Evolutionary conservation across 2,888 invertebrate genomes (phyloP).

Genomic region (Aphidius colemani): DNA sequence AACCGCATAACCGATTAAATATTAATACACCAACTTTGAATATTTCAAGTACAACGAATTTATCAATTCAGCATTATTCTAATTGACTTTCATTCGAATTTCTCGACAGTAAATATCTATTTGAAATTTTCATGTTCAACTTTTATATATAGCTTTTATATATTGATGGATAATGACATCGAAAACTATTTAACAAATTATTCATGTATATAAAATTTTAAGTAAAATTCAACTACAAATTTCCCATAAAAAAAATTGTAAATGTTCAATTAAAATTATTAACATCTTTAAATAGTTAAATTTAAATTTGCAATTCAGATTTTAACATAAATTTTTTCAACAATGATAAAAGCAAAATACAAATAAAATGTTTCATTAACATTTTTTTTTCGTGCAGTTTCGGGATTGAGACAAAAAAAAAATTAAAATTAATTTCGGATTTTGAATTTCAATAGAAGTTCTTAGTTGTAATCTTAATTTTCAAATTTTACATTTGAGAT

Average conservation of each 20-base stretch:
- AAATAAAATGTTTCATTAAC: too few relatives aligned
- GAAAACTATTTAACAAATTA: background rate
- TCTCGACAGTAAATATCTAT: conserved; percentile 13
- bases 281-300: conserved; percentile 1
- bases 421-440: too few relatives aligned
- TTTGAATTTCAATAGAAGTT: too few relatives aligned
- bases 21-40: background rate
- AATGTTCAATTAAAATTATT: too few relatives aligned
- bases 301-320: background rate
- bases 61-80: too few relatives aligned
- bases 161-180: background rate
- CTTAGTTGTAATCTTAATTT: too few relatives aligned
- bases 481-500: too few relatives aligned
- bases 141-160: background rate
- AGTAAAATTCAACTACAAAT: background rate
- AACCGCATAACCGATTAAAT: conserved; percentile 22
- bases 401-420: too few relatives aligned
- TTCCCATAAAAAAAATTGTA: too few relatives aligned
- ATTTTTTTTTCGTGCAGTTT: too few relatives aligned
- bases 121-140: conserved; percentile 3
- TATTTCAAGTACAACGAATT: background rate
- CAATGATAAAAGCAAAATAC: too few relatives aligned
- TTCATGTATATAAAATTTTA: background rate
- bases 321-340: too few relatives aligned
- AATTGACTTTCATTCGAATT: conserved; percentile 3